phyloP scores from a whole-genome alignment of 2,888 invertebrate species.

The Cremastobaeus sp. region DNA sequence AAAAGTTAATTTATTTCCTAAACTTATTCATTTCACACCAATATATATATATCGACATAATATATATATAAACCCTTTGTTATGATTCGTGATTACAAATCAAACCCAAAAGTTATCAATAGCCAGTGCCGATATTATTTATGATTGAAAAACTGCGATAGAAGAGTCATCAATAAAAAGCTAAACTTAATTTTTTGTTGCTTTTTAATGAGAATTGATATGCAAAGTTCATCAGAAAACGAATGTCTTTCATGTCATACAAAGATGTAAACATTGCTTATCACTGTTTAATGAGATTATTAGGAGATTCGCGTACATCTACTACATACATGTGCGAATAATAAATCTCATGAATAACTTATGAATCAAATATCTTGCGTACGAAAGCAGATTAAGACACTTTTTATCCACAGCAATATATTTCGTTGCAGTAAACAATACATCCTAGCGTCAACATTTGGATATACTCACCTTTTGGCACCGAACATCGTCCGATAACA shows the following conservation, averaged over 20 bases:
- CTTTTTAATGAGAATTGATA: slow-evolving; percentile 13
- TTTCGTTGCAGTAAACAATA: neutral
- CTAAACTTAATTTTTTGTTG: too few species aligned
- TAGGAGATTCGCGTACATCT: slow-evolving; percentile 1
- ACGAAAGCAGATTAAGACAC: too few species aligned
- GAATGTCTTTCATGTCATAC: slow-evolving; percentile 1
- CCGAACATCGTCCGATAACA: slow-evolving; percentile 71
- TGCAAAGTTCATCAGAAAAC: slow-evolving; percentile 20
- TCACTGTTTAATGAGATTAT: slow-evolving; percentile 17
- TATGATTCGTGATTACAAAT: too few species aligned
- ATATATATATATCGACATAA: too few species aligned
- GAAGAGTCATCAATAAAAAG: neutral
- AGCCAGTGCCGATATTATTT: too few species aligned
- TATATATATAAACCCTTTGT: too few species aligned
- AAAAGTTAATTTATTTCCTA: too few species aligned
- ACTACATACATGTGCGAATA: too few species aligned
- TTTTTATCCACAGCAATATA: neutral
- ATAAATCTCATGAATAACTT: neutral
- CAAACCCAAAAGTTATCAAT: too few species aligned
- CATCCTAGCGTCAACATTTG: neutral
- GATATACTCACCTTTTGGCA: slow-evolving; percentile 69
- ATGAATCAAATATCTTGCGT: neutral
- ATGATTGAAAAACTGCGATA: neutral
- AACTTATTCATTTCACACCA: too few species aligned
- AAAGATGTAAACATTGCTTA: slow-evolving; percentile 15